A percentile compares a stretch with the other conserved stretches of the same genome.
Evolutionary conservation across 2,888 invertebrate species (phyloP).

Genomic region (Punctoribates punctum): DNA sequence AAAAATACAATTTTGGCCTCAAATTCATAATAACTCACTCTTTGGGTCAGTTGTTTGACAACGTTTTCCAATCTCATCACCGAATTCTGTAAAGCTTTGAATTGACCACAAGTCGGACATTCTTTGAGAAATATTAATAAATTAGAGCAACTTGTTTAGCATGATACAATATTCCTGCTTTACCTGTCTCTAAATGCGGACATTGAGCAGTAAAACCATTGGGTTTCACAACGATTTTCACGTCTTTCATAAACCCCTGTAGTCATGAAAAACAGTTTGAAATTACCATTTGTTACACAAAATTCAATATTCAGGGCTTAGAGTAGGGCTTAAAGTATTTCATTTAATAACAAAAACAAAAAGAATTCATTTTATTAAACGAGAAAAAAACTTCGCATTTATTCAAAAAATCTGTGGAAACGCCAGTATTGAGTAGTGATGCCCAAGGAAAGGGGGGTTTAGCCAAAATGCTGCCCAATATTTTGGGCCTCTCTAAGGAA

Average conservation of each 20-base stretch:
- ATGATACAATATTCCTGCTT: no score
- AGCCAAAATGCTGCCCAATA: no score
- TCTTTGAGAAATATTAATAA: conserved; percentile 53
- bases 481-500: no score
- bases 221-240: conserved; percentile 75
- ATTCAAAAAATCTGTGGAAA: no score
- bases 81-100: conserved; percentile 74
- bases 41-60: conserved; percentile 75
- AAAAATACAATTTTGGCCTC: neutral
- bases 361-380: neutral
- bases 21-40: conserved; percentile 61
- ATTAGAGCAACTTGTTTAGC: no score
- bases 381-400: neutral
- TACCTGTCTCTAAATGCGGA: conserved; percentile 70
- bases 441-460: no score
- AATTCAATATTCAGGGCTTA: no score
- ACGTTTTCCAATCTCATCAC: conserved; percentile 74
- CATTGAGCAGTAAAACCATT: conserved; percentile 82
- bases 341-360: no score
- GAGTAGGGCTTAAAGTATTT: no score
- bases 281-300: neutral
- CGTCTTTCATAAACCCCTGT: conserved; percentile 83
- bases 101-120: conserved; percentile 87
- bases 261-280: conserved; percentile 48
- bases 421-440: no score